Evolutionary conservation across 2,888 invertebrate species (phyloP), one percentile per base, ranked within the genome.

Genomic region (Tetranychus truncatus): DNA sequence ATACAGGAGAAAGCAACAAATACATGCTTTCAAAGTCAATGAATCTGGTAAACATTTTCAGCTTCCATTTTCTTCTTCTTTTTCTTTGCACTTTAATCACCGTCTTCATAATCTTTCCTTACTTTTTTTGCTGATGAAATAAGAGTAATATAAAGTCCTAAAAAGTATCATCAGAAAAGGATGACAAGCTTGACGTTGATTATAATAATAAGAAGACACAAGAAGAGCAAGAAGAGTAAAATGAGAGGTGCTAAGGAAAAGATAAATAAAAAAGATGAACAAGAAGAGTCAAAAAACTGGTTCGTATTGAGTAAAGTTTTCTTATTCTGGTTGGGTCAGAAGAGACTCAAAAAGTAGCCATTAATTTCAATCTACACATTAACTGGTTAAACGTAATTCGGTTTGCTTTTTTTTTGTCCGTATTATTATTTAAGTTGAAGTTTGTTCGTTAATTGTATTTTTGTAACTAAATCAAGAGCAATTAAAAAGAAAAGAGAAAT

Each of bases 391-490:
- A 15, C 15, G 9, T 55, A 15, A 55, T 55, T 34, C 34, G 34
- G 55, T 55, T 7, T n/a, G n/a, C n/a, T n/a, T 55, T 3, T 55
- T 55, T 55, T 55, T 55, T 9, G 3, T 34, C 3, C 34, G 34
- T 34, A 34, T 34, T 55, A 55, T 55, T 55, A 55, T 55, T 55
- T 55, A 55, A 55, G 55, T 55, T 34, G 24, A 24, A 24, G 24
- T 24, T 24, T n/a, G 34, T 34, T 34, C 3, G 34, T 34, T 55
- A 55, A 55, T 55, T 55, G 55, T 55, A 15, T 55, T 55, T n/a
- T 55, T 55, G 55, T 55, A 55, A 55, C 55, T 55, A 55, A 55
- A 55, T 55, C 55, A 55, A 55, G 55, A 55, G 55, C 55, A 55
- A 55, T 55, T 55, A 55, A 55, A 55, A 55, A 15, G n/a, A n/a